Percentiles rank a stretch among this genome's conserved stretches.
phyloP scores from a whole-genome alignment of 2,888 invertebrate species.

The Synanthedon myopaeformis region DNA sequence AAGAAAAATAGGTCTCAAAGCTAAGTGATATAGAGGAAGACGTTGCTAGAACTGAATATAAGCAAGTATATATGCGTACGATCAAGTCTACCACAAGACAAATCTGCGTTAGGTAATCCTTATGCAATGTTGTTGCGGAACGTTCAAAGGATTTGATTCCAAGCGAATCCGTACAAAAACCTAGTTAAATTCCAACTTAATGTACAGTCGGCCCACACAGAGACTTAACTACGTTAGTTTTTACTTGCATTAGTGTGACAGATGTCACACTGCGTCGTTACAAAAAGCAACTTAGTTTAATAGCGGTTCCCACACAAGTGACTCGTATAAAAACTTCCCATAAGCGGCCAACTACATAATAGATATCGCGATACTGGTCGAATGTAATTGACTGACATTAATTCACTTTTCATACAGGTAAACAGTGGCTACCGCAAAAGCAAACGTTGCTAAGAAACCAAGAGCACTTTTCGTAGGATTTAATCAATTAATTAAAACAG shows the following conservation, averaged over 20 bases:
- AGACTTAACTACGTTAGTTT: constrained; percentile 14
- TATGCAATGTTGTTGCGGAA: too few relatives aligned
- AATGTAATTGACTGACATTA: neutral
- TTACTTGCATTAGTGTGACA: constrained; percentile 28
- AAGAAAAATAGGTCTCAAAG: too few relatives aligned
- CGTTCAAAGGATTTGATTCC: too few relatives aligned
- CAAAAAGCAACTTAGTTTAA: neutral
- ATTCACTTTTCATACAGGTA: neutral
- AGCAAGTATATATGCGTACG: too few relatives aligned
- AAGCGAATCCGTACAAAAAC: constrained; percentile 4
- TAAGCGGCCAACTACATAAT: neutral
- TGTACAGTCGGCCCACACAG: constrained; percentile 3
- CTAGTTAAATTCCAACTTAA: constrained; percentile 7
- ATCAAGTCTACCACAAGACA: too few relatives aligned
- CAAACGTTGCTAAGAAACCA: too few relatives aligned
- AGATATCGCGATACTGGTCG: neutral
- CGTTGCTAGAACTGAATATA: too few relatives aligned
- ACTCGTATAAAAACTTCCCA: neutral
- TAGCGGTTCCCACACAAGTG: neutral
- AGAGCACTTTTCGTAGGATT: too few relatives aligned
- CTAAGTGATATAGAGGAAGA: too few relatives aligned
- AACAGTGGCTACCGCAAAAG: too few relatives aligned
- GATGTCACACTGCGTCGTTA: neutral
- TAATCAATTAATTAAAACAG: too few relatives aligned
- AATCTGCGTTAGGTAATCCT: too few relatives aligned